Conservation (phyloP, 2,113 vertebrate genomes). For the Platysternon megacephalum region DNA sequence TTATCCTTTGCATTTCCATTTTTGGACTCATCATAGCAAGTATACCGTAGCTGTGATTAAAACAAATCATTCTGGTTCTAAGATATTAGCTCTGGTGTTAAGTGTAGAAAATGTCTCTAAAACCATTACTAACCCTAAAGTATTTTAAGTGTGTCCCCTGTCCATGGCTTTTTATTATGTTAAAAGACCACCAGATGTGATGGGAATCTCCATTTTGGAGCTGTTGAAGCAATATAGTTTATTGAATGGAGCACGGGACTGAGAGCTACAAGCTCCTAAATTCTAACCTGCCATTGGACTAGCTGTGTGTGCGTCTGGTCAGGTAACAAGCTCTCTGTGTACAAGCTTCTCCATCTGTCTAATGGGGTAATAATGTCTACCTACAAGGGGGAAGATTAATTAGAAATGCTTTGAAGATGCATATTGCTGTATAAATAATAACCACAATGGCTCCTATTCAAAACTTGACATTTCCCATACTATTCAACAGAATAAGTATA, state of each 20-base stretch:
- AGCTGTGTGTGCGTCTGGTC: neutral
- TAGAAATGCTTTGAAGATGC: neutral
- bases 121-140: neutral
- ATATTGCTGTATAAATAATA: neutral
- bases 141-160: neutral
- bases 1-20: neutral
- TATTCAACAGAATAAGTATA: neutral
- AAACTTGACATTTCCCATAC: neutral
- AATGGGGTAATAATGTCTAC: neutral
- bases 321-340: neutral
- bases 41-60: neutral
- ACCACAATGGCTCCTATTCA: neutral
- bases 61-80: neutral
- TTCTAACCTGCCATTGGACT: neutral
- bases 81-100: neutral
- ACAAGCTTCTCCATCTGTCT: neutral
- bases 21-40: neutral
- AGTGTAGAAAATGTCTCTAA: neutral
- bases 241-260: neutral
- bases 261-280: neutral
- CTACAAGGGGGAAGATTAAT: neutral
- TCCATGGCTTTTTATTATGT: neutral
- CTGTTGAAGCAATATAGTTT: neutral
- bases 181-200: neutral
- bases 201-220: neutral